Conservation (phyloP, 2,797 vertebrate species). For the Poeciliopsis paucimaculata region DNA sequence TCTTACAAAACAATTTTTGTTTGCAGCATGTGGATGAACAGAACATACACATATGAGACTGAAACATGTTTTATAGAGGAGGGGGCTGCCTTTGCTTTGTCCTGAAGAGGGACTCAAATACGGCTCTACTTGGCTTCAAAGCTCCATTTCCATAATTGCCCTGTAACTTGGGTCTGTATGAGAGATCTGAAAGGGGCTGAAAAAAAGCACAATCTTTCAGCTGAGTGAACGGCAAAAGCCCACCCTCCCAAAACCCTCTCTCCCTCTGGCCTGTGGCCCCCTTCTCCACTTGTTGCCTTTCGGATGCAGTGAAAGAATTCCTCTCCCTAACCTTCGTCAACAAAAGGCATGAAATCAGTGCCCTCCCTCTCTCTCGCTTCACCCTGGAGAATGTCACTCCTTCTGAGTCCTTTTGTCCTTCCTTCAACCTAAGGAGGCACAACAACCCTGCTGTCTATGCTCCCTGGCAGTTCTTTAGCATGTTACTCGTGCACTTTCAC, state of each 20-base stretch:
- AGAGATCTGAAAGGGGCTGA: constrained; percentile 85
- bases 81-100: constrained; percentile 82
- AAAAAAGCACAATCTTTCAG: constrained; percentile 91
- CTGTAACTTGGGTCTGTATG: constrained; percentile 91
- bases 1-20: neutral
- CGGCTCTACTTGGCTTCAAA: constrained; percentile 90
- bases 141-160: constrained; percentile 98
- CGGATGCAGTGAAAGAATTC: constrained; percentile 88
- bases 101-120: constrained; percentile 85
- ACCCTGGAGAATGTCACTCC: constrained; percentile 85
- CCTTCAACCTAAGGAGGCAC: constrained; percentile 68
- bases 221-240: constrained; percentile 92
- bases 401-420: constrained; percentile 85
- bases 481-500: constrained; percentile 70
- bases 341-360: constrained; percentile 92
- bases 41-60: constrained; percentile 35
- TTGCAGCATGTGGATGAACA: constrained; percentile 32
- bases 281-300: constrained; percentile 91
- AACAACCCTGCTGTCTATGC: constrained; percentile 65
- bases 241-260: constrained; percentile 65
- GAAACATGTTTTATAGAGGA: constrained; percentile 65
- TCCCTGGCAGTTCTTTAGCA: constrained; percentile 76
- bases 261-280: constrained; percentile 78
- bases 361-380: constrained; percentile 80
- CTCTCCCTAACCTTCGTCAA: constrained; percentile 84